Percentiles rank a stretch among this genome's conserved stretches.
phyloP scores from a whole-genome alignment of 2,888 invertebrate genomes.

The Ectropis crepuscularia region DNA sequence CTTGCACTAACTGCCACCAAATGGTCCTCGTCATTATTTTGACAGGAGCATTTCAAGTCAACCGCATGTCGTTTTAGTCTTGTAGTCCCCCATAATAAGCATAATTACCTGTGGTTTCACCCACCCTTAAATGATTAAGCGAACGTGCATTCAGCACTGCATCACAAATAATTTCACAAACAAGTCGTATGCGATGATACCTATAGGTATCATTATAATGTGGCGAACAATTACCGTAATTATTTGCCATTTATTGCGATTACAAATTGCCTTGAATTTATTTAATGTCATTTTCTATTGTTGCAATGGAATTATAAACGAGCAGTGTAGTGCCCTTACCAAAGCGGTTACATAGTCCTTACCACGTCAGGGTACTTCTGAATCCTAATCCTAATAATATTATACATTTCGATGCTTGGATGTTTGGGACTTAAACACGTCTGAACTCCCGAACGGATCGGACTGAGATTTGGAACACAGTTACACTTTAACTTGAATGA shows the following conservation, averaged over 20 bases:
- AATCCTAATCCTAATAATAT: no score
- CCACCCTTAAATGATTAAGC: slow-evolving; percentile 64
- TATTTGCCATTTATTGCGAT: slow-evolving; percentile 58
- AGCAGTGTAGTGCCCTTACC: slow-evolving; percentile 31
- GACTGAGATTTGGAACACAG: no score
- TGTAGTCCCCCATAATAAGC: slow-evolving; percentile 58
- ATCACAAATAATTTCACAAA: slow-evolving; percentile 58
- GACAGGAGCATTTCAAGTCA: slow-evolving; percentile 54
- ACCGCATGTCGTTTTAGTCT: slow-evolving; percentile 62
- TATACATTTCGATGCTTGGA: no score
- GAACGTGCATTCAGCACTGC: slow-evolving; percentile 57
- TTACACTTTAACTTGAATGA: no score
- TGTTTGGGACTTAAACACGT: no score
- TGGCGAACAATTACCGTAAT: slow-evolving; percentile 60
- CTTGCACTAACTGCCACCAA: slow-evolving; percentile 38
- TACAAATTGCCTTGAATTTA: slow-evolving; percentile 58
- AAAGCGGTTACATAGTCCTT: no score
- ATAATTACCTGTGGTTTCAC: slow-evolving; percentile 68
- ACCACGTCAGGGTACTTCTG: no score
- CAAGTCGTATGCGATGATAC: slow-evolving; percentile 58
- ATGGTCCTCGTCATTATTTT: slow-evolving; percentile 44
- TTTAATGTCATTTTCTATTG: slow-evolving; percentile 62
- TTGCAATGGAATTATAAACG: slow-evolving; percentile 46
- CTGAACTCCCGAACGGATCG: no score
- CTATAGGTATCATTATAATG: slow-evolving; percentile 33